Evolutionary conservation across 2,888 invertebrate species (phyloP).

Genomic region (Platyscelio sp.): DNA sequence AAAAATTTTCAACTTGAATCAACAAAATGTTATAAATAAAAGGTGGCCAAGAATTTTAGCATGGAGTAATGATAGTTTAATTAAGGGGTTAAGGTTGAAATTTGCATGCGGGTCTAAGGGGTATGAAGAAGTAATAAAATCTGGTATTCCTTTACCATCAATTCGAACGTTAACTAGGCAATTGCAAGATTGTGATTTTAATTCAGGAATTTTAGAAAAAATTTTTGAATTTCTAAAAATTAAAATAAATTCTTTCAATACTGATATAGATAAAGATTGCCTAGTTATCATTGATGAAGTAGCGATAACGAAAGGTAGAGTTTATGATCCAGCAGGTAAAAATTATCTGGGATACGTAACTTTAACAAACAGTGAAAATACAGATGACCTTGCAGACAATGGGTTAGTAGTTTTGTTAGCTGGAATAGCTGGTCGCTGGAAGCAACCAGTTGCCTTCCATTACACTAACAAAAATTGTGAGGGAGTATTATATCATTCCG

Average conservation of each 20-base stretch:
- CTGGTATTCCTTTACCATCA: too few relatives aligned
- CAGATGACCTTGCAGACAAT: too few relatives aligned
- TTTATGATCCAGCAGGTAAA: slow-evolving; percentile 51
- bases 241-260: slow-evolving; percentile 31
- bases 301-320: slow-evolving; percentile 32
- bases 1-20: neutral
- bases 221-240: slow-evolving; percentile 30
- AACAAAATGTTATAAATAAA: neutral
- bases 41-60: neutral
- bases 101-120: too few relatives aligned
- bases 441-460: slow-evolving; percentile 76
- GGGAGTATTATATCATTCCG: slow-evolving; percentile 64
- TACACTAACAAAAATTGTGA: slow-evolving; percentile 73
- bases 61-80: neutral
- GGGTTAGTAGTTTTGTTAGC: slow-evolving; percentile 76
- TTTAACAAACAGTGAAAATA: too few relatives aligned
- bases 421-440: slow-evolving; percentile 75
- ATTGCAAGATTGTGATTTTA: too few relatives aligned
- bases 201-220: slow-evolving; percentile 44
- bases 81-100: too few relatives aligned
- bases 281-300: slow-evolving; percentile 67
- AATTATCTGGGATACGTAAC: too few relatives aligned
- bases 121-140: too few relatives aligned
- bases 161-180: too few relatives aligned
- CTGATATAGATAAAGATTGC: slow-evolving; percentile 52